Conservation (phyloP, 2,888 invertebrate species). For the Napeogenes sylphis region DNA sequence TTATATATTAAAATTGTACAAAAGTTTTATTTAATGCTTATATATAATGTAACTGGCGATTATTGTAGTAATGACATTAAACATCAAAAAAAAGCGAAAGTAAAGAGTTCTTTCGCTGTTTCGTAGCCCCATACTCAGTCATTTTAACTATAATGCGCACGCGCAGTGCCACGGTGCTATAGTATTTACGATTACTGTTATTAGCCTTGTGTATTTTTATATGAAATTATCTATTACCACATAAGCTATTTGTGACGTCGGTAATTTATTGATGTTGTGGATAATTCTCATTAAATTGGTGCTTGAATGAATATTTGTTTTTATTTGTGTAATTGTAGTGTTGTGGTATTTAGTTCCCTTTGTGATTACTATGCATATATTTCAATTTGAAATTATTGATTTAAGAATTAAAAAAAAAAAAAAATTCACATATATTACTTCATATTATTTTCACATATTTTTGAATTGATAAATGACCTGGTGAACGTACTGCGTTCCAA, state of each 20-base stretch:
- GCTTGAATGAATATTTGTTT: neutral
- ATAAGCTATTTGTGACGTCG: constrained; percentile 6
- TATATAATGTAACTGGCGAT: too few species aligned
- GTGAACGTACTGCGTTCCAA: too few species aligned
- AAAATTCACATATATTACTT: too few species aligned
- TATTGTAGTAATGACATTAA: too few species aligned
- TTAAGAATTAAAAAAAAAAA: too few species aligned
- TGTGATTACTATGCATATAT: too few species aligned
- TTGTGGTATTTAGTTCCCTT: neutral
- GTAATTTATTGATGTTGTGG: constrained; percentile 1
- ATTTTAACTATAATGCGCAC: constrained; percentile 34
- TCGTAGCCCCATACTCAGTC: constrained; percentile 28
- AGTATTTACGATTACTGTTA: constrained; percentile 41
- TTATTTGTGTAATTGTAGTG: neutral
- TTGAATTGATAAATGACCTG: too few species aligned
- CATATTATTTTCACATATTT: too few species aligned
- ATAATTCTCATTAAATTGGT: neutral
- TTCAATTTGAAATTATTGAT: too few species aligned
- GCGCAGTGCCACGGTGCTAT: constrained; percentile 36
- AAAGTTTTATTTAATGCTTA: too few species aligned
- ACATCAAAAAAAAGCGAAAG: too few species aligned
- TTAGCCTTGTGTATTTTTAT: constrained; percentile 29
- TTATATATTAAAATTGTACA: too few species aligned
- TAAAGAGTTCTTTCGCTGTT: neutral
- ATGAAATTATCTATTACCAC: constrained; percentile 18